phyloP scores from a whole-genome alignment of 2,113 vertebrate species.

The Ameiurus melas region DNA sequence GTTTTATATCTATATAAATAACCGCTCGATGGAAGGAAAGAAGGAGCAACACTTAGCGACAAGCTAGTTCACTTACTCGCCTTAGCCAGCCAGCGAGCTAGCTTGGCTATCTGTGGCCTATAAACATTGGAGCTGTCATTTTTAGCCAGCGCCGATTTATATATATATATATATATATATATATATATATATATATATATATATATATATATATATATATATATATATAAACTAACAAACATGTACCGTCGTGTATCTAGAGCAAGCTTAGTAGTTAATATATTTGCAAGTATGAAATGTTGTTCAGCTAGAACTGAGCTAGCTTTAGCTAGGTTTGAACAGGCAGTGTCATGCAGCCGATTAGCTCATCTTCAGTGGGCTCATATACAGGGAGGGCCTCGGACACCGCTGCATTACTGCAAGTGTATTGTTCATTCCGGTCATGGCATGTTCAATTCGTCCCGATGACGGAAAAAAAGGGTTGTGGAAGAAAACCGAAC shows the following conservation, averaged over 20 bases:
- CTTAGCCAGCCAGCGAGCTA: background rate
- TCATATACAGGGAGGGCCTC: background rate
- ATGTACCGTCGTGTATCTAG: background rate
- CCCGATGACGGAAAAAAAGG: background rate
- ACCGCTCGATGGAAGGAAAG: slow-evolving; percentile 51
- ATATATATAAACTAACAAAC: no score
- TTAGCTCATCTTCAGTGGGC: background rate
- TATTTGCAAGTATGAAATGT: background rate
- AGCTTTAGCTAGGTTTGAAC: slow-evolving; percentile 26
- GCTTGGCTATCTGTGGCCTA: background rate
- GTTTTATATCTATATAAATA: no score
- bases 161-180: no score
- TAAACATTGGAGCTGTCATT: background rate
- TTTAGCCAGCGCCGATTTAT: background rate
- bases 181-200: no score
- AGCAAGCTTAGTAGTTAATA: background rate
- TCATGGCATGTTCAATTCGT: background rate
- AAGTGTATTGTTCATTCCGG: background rate
- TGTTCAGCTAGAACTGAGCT: background rate
- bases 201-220: no score
- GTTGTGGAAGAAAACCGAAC: background rate
- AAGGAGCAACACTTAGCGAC: slow-evolving; percentile 30
- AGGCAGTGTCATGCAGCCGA: slow-evolving; percentile 13
- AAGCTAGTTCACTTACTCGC: background rate
- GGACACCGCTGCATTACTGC: background rate